phyloP scores from a whole-genome alignment of 2,888 invertebrate genomes.

The Rhodophaea formosa region DNA sequence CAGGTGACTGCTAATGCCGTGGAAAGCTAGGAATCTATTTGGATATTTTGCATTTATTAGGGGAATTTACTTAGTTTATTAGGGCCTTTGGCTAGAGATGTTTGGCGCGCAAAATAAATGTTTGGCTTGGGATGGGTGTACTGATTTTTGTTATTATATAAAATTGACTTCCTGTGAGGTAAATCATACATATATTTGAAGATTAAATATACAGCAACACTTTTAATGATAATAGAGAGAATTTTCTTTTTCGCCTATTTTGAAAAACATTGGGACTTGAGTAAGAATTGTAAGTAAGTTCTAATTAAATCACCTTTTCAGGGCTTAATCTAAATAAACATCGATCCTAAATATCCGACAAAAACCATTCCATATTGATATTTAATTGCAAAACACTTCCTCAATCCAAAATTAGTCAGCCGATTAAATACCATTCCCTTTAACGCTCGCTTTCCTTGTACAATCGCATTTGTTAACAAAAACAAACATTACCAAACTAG shows the following conservation, averaged over 20 bases:
- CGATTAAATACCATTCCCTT: slow-evolving; percentile 2
- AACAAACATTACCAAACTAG: slow-evolving; percentile 44
- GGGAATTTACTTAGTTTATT: background rate
- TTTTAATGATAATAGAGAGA: no score
- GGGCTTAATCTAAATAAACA: no score
- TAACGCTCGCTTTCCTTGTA: slow-evolving; percentile 13
- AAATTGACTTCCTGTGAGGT: no score
- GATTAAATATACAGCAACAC: no score
- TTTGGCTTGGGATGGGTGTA: no score
- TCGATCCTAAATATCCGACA: background rate
- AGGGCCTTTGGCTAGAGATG: background rate
- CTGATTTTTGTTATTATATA: no score
- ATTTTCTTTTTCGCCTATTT: no score
- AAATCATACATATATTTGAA: no score
- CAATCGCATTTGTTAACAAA: slow-evolving; percentile 34
- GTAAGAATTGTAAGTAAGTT: no score
- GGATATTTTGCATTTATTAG: no score
- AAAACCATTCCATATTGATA: background rate
- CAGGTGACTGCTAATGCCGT: slow-evolving; percentile 4
- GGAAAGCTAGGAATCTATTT: slow-evolving; percentile 5
- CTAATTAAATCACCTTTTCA: no score
- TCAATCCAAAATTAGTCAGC: slow-evolving; percentile 1
- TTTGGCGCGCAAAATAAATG: background rate
- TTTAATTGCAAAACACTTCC: slow-evolving; percentile 7
- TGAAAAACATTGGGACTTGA: no score